phyloP scores from a whole-genome alignment of 2,797 vertebrate species.

The Balearica regulorum region DNA sequence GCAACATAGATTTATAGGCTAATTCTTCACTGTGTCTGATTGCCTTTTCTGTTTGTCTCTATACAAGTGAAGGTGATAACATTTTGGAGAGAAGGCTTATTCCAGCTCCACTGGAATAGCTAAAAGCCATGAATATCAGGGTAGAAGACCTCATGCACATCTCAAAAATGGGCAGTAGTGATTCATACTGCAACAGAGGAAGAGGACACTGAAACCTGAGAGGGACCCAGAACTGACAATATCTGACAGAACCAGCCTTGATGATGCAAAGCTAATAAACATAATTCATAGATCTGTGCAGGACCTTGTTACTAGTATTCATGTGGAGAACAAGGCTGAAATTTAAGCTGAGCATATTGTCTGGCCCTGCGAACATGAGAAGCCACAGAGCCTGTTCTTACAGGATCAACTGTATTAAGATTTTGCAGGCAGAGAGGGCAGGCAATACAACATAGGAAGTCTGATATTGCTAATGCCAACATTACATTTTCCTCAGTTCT shows the following conservation, averaged over 20 bases:
- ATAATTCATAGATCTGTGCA: not conserved
- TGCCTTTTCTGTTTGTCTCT: conserved; percentile 5
- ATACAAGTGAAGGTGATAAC: not conserved
- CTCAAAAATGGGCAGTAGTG: not conserved
- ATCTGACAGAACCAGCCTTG: not conserved
- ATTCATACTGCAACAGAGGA: not conserved
- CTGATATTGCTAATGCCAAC: not conserved
- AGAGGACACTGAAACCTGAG: not conserved
- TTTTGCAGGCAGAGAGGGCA: not conserved
- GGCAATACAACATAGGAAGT: not conserved
- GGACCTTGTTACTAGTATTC: not conserved
- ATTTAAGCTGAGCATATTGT: not conserved
- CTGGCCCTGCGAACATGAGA: not conserved
- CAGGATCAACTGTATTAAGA: not conserved
- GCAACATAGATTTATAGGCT: not conserved
- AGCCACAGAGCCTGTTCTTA: not conserved
- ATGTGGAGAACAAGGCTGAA: not conserved
- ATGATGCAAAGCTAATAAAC: not conserved
- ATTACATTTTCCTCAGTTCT: not conserved
- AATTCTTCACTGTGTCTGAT: conserved; percentile 14
- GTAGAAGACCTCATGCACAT: not conserved
- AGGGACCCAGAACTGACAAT: not conserved
- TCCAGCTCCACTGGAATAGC: not conserved
- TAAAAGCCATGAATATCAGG: not conserved
- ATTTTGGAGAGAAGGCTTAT: conserved; percentile 15